A percentile compares a stretch with the other conserved stretches of the same genome.
phyloP scores from a whole-genome alignment of 2,113 vertebrate species.

The Eidolon helvum region DNA sequence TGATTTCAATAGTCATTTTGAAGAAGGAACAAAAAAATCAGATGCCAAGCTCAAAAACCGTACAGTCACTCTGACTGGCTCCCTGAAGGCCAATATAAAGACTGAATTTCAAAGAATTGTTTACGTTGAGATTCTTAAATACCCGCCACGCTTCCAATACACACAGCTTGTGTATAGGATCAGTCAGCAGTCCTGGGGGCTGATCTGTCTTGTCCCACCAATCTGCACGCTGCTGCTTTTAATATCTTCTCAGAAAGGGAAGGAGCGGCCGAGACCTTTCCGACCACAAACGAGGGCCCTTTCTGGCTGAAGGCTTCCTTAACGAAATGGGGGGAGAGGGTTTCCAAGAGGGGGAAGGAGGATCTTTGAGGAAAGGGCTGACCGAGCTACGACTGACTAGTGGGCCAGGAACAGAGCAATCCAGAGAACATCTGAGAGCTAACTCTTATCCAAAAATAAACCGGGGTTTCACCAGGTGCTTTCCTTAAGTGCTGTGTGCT shows the following conservation, averaged over 20 bases:
- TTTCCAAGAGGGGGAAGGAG: not conserved
- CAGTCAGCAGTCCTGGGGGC: rapidly evolving
- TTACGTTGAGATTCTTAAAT: slow-evolving; percentile 5
- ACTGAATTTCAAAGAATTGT: not conserved
- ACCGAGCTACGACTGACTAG: rapidly evolving
- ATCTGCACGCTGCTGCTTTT: not conserved
- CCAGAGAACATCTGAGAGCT: not conserved
- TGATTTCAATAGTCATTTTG: not conserved
- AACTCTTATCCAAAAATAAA: not conserved
- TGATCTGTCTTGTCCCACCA: not conserved
- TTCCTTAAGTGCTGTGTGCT: not conserved
- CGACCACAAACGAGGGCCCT: not conserved
- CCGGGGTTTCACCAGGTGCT: not conserved
- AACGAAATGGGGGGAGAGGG: not conserved
- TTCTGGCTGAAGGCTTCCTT: not conserved
- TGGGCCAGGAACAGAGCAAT: not conserved
- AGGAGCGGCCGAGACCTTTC: not conserved
- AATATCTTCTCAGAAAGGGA: not conserved
- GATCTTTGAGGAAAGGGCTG: not conserved
- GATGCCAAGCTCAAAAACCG: slow-evolving; percentile 60
- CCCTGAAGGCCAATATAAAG: slow-evolving; percentile 7
- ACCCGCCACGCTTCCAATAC: not conserved
- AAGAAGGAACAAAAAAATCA: slow-evolving; percentile 40
- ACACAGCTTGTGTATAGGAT: rapidly evolving
- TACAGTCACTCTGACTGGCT: slow-evolving; percentile 59